Conservation (phyloP, 2,113 vertebrate genomes). For the Jacana jacana region DNA sequence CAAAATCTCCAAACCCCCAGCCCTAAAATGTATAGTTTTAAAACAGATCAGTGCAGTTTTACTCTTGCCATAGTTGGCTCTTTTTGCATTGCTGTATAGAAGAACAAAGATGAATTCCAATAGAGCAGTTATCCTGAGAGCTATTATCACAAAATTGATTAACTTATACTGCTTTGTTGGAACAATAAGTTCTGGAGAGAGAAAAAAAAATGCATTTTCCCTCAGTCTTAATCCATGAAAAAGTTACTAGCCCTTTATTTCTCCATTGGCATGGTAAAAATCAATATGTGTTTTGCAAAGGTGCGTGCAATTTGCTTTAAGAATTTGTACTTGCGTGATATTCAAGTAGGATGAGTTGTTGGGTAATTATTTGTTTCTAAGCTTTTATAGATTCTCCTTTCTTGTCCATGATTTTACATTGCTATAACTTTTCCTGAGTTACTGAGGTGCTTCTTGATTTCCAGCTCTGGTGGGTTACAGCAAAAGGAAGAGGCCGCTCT, state of each 20-base stretch:
- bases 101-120: slow-evolving; percentile 17
- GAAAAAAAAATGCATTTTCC: slow-evolving; percentile 18
- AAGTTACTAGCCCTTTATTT: slow-evolving; percentile 42
- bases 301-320: not conserved
- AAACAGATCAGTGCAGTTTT: not conserved
- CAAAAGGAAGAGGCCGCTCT: not conserved
- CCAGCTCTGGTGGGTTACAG: fast-evolving
- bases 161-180: slow-evolving; percentile 23
- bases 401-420: not conserved
- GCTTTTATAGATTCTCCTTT: not conserved
- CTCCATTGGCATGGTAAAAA: not conserved
- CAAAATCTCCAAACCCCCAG: not conserved
- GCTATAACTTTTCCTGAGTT: not conserved
- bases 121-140: not conserved
- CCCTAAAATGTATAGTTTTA: not conserved
- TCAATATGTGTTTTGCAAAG: slow-evolving; percentile 4
- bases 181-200: slow-evolving; percentile 17
- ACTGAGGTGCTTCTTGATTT: not conserved
- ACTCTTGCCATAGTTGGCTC: not conserved
- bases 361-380: not conserved
- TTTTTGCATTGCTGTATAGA: not conserved
- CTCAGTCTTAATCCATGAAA: not conserved
- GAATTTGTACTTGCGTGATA: not conserved
- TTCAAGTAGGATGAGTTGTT: not conserved
- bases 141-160: slow-evolving; percentile 49